Percentiles rank a stretch among this genome's conserved stretches.
These are phyloP conservation scores for Epinephelus awoara DNA, from an alignment of 2,797 vertebrate genomes.

Conservation along the genomic window DNA sequence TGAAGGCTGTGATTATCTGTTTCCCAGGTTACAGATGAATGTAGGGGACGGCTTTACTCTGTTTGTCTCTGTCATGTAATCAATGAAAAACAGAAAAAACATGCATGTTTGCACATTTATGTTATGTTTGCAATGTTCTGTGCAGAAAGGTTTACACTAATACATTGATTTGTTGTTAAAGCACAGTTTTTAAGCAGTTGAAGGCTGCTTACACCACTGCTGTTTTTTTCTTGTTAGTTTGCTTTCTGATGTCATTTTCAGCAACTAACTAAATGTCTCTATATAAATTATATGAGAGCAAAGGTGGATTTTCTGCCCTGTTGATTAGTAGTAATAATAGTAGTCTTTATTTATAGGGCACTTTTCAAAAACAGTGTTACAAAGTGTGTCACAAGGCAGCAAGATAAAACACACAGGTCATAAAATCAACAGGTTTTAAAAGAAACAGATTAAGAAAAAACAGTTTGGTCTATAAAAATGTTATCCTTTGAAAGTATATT, in stretches of 20 bases:
- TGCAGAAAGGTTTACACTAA: neutral
- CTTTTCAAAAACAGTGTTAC: too few species aligned
- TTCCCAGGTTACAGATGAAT: conserved; percentile 63
- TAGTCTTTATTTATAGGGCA: too few species aligned
- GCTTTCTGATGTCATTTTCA: neutral
- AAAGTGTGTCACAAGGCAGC: too few species aligned
- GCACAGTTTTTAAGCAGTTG: neutral
- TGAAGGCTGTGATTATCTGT: conserved; percentile 73
- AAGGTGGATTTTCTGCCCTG: neutral
- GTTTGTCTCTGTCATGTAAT: conserved; percentile 41
- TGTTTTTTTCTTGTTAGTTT: neutral
- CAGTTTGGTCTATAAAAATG: too few species aligned
- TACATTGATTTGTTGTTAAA: conserved; percentile 1
- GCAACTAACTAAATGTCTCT: neutral
- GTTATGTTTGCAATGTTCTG: neutral
- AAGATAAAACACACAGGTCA: too few species aligned
- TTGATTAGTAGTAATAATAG: neutral
- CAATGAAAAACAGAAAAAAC: conserved; percentile 48
- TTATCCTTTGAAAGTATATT: too few species aligned
- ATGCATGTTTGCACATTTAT: conserved; percentile 22
- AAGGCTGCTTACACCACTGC: neutral
- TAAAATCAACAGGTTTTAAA: too few species aligned
- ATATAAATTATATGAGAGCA: neutral
- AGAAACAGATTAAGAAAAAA: too few species aligned
- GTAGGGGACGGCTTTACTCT: conserved; percentile 19